Evolutionary conservation across 1,140 invertebrate genomes (phyloP).

Genomic region (Drosophila sechellia): DNA sequence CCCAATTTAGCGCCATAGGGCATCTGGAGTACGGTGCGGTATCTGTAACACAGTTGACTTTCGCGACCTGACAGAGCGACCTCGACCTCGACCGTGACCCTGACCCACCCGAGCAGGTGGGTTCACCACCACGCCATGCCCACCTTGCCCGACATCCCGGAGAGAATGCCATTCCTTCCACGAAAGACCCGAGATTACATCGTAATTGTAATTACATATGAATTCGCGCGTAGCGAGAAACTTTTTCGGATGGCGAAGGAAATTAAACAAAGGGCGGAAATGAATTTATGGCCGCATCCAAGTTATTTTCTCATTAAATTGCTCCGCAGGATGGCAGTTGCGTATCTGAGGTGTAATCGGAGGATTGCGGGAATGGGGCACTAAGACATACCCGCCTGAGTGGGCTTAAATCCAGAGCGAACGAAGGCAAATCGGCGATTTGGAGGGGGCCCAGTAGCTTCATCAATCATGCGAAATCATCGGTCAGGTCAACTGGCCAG

Average conservation of each 20-base stretch:
- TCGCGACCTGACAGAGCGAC: slow-evolving; percentile 1
- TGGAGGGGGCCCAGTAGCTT: too few species aligned
- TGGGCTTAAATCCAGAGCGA: not conserved
- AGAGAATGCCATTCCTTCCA: not conserved
- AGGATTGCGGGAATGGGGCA: not conserved
- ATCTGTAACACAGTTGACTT: slow-evolving; percentile 3
- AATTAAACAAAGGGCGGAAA: slow-evolving; percentile 65
- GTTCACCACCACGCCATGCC: not conserved
- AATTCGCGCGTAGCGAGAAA: slow-evolving; percentile 57
- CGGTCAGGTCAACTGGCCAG: slow-evolving; percentile 12
- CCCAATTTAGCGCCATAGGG: slow-evolving; percentile 15
- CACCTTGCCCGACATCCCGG: too few species aligned
- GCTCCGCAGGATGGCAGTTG: slow-evolving; percentile 3
- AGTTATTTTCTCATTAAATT: slow-evolving; percentile 62
- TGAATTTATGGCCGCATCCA: slow-evolving; percentile 69
- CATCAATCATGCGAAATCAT: slow-evolving; percentile 23
- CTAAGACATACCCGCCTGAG: not conserved
- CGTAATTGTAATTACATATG: slow-evolving; percentile 78
- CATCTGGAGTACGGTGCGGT: not conserved
- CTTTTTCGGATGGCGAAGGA: slow-evolving; percentile 42
- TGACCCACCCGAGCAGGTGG: slow-evolving; percentile 5
- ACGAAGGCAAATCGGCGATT: too few species aligned
- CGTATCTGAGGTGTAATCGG: slow-evolving; percentile 2
- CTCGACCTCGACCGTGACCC: slow-evolving; percentile 26
- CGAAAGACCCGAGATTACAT: slow-evolving; percentile 28